A percentile compares a stretch with the other conserved stretches of the same genome.
These are phyloP conservation scores for Eleginops maclovinus DNA, from an alignment of 2,113 vertebrate species.

Conservation along the genomic window DNA sequence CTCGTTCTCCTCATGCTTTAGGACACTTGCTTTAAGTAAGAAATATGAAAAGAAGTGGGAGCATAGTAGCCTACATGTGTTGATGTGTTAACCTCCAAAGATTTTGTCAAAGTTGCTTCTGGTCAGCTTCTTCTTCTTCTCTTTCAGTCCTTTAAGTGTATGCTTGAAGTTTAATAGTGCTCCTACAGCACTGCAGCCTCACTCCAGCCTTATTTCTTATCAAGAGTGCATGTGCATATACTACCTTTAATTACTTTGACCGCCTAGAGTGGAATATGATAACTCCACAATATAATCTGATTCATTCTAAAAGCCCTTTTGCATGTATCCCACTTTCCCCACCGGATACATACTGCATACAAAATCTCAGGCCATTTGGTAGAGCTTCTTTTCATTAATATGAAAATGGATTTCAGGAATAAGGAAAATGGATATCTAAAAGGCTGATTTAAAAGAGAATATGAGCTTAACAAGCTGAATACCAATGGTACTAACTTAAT, in stretches of 20 bases:
- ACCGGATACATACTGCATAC: conserved; percentile 1
- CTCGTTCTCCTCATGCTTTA: neutral
- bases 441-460: conserved; percentile 52
- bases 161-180: conserved; percentile 27
- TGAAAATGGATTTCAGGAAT: conserved; percentile 58
- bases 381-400: conserved; percentile 45
- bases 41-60: neutral
- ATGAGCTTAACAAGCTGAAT: conserved; percentile 56
- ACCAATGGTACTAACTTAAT: conserved; percentile 54
- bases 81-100: conserved; percentile 39
- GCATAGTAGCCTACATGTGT: neutral
- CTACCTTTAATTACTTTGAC: conserved; percentile 39
- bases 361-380: conserved; percentile 27
- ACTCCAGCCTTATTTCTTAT: conserved; percentile 9
- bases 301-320: conserved; percentile 52
- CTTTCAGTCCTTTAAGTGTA: conserved; percentile 16
- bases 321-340: neutral
- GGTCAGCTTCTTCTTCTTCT: conserved; percentile 4
- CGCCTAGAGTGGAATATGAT: conserved; percentile 27
- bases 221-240: conserved; percentile 1
- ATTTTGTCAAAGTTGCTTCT: conserved; percentile 25
- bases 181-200: conserved; percentile 6
- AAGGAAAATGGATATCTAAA: conserved; percentile 45
- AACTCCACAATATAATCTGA: conserved; percentile 34
- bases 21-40: neutral